phyloP scores from a whole-genome alignment of 37 sponge, comb jelly and placozoan species.

The Crambe crambe region DNA sequence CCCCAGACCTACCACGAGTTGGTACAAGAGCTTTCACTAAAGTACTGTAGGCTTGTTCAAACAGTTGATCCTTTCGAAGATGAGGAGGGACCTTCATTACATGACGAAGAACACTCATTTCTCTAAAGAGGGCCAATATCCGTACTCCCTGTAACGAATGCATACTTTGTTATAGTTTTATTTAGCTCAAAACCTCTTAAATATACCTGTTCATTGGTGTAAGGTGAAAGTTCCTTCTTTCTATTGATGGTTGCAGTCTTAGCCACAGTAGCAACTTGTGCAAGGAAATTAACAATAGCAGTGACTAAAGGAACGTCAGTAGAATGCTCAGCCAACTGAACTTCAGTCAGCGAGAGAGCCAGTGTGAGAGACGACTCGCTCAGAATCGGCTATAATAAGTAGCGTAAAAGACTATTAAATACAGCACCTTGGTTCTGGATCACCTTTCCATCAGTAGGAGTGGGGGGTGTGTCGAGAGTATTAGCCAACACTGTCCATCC shows the following conservation, averaged over 20 bases:
- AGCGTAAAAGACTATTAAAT: too few species aligned
- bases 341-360: slow-evolving; percentile 25
- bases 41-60: slow-evolving; percentile 7
- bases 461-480: slow-evolving; percentile 11
- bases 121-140: slow-evolving; percentile 7
- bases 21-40: slow-evolving; percentile 37
- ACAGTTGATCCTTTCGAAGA: background rate
- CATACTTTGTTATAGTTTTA: background rate
- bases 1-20: slow-evolving; percentile 5
- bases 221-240: background rate
- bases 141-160: slow-evolving; percentile 9
- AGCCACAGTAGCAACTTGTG: slow-evolving; percentile 21
- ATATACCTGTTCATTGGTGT: slow-evolving; percentile 25
- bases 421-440: too few species aligned
- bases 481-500: slow-evolving; percentile 46
- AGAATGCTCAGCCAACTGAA: slow-evolving; percentile 7
- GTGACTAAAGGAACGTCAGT: background rate
- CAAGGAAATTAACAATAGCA: slow-evolving; percentile 10
- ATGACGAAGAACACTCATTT: slow-evolving; percentile 10
- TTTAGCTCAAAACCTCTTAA: background rate
- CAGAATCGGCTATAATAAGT: slow-evolving; percentile 20
- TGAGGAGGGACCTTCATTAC: slow-evolving; percentile 33
- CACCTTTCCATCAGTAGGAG: slow-evolving; percentile 13
- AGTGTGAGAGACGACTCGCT: slow-evolving; percentile 26
- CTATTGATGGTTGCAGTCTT: background rate